These are phyloP conservation scores for Eudemis profundana DNA, from an alignment of 2,888 invertebrate genomes.

Conservation along the genomic window DNA sequence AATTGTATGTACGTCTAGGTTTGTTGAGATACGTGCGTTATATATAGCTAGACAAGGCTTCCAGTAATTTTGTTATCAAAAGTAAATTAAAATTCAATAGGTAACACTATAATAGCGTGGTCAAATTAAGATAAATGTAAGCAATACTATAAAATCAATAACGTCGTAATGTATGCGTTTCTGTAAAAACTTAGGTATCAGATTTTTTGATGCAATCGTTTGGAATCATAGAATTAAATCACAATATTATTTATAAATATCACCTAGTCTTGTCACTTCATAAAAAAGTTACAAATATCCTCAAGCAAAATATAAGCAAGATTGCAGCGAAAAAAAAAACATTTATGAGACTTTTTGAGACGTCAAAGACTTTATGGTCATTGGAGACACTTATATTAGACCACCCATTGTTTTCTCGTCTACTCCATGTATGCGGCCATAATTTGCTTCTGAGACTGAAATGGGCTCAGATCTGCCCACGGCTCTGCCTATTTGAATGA, in stretches of 20 bases:
- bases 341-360: slow-evolving; percentile 2
- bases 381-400: slow-evolving; percentile 24
- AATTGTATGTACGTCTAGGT: neutral
- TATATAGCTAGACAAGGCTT: neutral
- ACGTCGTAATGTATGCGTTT: too few relatives aligned
- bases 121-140: too few relatives aligned
- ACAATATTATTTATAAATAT: neutral
- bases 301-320: neutral
- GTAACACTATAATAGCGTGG: too few relatives aligned
- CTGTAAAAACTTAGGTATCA: too few relatives aligned
- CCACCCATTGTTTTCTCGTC: slow-evolving; percentile 41
- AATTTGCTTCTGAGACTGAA: slow-evolving; percentile 37
- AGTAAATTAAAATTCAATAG: too few relatives aligned
- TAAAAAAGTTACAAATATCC: slow-evolving; percentile 8
- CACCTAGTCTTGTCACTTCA: neutral
- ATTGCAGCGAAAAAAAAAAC: neutral
- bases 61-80: too few relatives aligned
- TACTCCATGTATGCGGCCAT: slow-evolving; percentile 24
- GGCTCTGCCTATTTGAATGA: slow-evolving; percentile 32
- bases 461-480: slow-evolving; percentile 36
- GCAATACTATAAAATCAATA: too few relatives aligned
- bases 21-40: neutral
- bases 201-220: too few relatives aligned
- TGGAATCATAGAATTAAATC: too few relatives aligned
- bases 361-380: slow-evolving; percentile 25